Evolutionary conservation across 2,113 vertebrate genomes (phyloP).

Genomic region (Hippocampus barbouri): DNA sequence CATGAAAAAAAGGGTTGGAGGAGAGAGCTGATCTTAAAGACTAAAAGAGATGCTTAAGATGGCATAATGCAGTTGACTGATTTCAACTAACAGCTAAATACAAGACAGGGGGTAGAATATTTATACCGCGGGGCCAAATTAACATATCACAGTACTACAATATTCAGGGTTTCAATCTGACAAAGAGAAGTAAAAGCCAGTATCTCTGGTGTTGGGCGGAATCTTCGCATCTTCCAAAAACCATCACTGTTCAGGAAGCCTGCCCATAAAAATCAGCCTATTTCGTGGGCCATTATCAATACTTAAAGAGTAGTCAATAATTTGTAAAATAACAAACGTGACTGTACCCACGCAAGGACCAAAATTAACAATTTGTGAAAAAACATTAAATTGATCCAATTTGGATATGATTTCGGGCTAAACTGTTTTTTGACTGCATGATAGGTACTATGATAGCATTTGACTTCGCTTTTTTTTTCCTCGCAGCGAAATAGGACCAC

Average conservation of each 20-base stretch:
- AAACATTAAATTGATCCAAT: too few relatives aligned
- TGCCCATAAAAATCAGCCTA: too few relatives aligned
- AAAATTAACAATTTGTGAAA: too few relatives aligned
- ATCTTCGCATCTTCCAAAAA: too few relatives aligned
- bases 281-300: too few relatives aligned
- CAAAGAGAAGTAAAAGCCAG: too few relatives aligned
- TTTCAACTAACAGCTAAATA: background rate
- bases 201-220: too few relatives aligned
- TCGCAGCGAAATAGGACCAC: background rate
- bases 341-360: too few relatives aligned
- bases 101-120: background rate
- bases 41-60: background rate
- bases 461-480: background rate
- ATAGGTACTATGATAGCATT: background rate
- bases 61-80: background rate
- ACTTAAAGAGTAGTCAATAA: too few relatives aligned
- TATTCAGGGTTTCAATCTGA: background rate
- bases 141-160: background rate
- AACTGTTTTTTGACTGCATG: background rate
- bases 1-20: slow-evolving; percentile 17
- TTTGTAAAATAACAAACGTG: too few relatives aligned
- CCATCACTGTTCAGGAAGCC: too few relatives aligned
- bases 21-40: background rate
- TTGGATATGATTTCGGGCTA: too few relatives aligned
- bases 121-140: background rate